Conservation (phyloP, 2,888 invertebrate genomes). For the Andrena chrysosceles region DNA sequence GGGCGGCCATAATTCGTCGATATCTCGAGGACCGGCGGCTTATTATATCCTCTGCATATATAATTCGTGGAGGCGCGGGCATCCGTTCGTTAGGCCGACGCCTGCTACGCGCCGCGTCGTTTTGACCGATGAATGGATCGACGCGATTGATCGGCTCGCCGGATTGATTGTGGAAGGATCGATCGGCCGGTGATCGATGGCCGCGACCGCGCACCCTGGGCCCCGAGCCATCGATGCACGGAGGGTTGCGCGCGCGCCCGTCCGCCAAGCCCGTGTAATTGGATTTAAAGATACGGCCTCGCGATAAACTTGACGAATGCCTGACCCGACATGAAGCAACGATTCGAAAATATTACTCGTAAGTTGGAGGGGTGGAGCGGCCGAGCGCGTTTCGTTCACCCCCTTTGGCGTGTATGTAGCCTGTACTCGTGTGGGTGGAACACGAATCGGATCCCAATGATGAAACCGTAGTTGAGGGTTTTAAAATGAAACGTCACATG, state of each 20-base stretch:
- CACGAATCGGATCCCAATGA: not conserved
- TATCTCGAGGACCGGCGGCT: conserved; percentile 84
- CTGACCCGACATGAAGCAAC: not conserved
- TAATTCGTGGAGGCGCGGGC: conserved; percentile 77
- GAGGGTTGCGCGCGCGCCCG: not conserved
- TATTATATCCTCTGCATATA: conserved; percentile 84
- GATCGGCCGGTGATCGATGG: conserved; percentile 62
- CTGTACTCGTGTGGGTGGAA: not conserved
- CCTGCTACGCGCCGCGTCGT: conserved; percentile 57
- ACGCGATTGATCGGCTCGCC: conserved; percentile 34
- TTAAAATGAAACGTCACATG: no score
- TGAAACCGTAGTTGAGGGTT: no score
- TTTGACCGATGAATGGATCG: conserved; percentile 44
- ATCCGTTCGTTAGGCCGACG: conserved; percentile 58
- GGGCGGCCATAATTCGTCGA: conserved; percentile 83
- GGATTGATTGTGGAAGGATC: conserved; percentile 57
- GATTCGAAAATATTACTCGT: conserved; percentile 48
- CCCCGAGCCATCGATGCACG: conserved; percentile 30
- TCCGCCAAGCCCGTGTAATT: conserved; percentile 42
- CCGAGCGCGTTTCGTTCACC: not conserved
- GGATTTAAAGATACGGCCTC: conserved; percentile 55
- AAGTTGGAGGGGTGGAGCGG: not conserved
- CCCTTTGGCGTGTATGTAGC: not conserved
- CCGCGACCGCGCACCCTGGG: conserved; percentile 10
- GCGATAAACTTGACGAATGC: conserved; percentile 52